These are phyloP conservation scores for Mythimna lalbum DNA, from an alignment of 2,888 invertebrate genomes.

Conservation along the genomic window DNA sequence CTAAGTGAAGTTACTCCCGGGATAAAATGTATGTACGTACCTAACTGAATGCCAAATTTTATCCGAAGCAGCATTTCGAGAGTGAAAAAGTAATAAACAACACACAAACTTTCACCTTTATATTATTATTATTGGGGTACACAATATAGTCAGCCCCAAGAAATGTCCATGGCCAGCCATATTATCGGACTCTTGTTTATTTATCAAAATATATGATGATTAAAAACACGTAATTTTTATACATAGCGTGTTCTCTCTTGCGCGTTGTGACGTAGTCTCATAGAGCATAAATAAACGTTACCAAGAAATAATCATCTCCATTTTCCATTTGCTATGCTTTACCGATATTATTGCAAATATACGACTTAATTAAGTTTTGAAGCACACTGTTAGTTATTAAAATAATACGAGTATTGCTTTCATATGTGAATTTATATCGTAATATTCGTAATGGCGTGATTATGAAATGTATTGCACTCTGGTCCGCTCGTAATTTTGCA, in stretches of 20 bases:
- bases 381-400: slow-evolving; percentile 21
- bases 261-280: background rate
- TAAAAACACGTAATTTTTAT: slow-evolving; percentile 19
- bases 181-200: background rate
- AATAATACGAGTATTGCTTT: slow-evolving; percentile 49
- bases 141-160: slow-evolving; percentile 3
- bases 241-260: slow-evolving; percentile 23
- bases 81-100: no score
- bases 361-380: slow-evolving; percentile 50
- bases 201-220: slow-evolving; percentile 25
- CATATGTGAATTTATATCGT: slow-evolving; percentile 53
- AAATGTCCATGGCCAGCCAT: background rate
- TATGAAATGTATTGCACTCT: slow-evolving; percentile 54
- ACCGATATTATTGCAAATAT: slow-evolving; percentile 47
- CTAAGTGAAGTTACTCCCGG: no score
- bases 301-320: slow-evolving; percentile 37
- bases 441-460: slow-evolving; percentile 43
- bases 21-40: no score
- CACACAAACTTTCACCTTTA: no score
- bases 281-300: slow-evolving; percentile 32
- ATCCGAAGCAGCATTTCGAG: no score
- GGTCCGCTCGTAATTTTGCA: slow-evolving; percentile 35
- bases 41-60: no score
- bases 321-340: slow-evolving; percentile 50
- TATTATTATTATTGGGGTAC: background rate